A percentile compares a stretch with the other conserved stretches of the same genome.
These are phyloP conservation scores for Chaetophractus vellerosus DNA, from an alignment of 2,797 vertebrate genomes.

Conservation along the genomic window DNA sequence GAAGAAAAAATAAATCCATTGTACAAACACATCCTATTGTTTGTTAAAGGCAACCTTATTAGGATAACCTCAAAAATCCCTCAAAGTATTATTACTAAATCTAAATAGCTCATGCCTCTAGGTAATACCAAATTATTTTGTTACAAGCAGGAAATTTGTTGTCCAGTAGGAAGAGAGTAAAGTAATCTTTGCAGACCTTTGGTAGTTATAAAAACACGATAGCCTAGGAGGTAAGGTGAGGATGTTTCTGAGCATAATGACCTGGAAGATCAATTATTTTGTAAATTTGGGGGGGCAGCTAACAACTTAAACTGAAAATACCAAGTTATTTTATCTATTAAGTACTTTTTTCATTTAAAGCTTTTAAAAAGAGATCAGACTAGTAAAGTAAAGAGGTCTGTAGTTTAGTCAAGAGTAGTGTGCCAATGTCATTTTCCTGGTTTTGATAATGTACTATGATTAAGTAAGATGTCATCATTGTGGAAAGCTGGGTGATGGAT, in stretches of 20 bases:
- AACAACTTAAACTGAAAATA: not conserved
- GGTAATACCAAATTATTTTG: constrained; percentile 18
- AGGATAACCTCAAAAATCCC: not conserved
- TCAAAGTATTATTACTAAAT: constrained; percentile 18
- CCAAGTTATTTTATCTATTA: not conserved
- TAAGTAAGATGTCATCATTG: not conserved
- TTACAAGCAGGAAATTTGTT: not conserved
- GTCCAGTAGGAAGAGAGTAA: not conserved
- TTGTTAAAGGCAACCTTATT: not conserved
- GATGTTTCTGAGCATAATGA: no score
- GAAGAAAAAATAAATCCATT: not conserved
- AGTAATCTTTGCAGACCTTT: no score
- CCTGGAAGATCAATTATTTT: not conserved
- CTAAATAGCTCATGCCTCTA: not conserved
- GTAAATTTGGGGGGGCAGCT: not conserved
- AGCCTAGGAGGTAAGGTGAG: no score
- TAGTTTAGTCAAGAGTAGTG: no score
- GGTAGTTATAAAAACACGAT: no score
- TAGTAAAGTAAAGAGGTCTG: not conserved
- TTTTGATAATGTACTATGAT: not conserved
- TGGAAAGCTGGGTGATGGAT: not conserved
- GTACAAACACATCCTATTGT: not conserved
- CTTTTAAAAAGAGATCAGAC: no score
- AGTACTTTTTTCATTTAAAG: not conserved
- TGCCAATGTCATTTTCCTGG: not conserved